Conservation (phyloP, 2,113 vertebrate species). For the Alligator mississippiensis region DNA sequence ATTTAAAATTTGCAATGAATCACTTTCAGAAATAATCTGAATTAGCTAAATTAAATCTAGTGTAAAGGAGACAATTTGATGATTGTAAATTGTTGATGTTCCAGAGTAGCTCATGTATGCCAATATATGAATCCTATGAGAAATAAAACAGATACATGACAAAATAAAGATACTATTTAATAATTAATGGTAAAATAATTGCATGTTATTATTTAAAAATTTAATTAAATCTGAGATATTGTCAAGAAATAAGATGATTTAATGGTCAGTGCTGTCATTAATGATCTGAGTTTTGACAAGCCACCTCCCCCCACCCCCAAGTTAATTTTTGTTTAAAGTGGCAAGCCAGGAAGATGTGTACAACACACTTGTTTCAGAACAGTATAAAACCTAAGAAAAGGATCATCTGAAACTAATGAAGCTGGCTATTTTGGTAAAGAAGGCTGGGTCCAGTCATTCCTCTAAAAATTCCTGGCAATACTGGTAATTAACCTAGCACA, state of each 20-base stretch:
- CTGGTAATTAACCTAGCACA: too few species aligned
- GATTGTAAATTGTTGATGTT: conserved; percentile 47
- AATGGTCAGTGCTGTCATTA: background rate
- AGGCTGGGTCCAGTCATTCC: too few species aligned
- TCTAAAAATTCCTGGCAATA: too few species aligned
- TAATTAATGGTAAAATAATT: conserved; percentile 17
- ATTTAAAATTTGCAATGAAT: conserved; percentile 64
- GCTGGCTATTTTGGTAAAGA: too few species aligned
- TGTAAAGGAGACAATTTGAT: conserved; percentile 61
- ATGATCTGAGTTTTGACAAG: background rate
- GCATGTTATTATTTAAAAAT: conserved; percentile 38
- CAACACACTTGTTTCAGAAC: too few species aligned
- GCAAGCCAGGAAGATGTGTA: too few species aligned
- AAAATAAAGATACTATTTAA: conserved; percentile 33
- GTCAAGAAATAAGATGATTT: conserved; percentile 20
- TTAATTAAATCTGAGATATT: conserved; percentile 22
- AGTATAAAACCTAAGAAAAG: too few species aligned
- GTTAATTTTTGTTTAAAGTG: too few species aligned
- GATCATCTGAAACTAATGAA: too few species aligned
- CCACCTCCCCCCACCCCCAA: too few species aligned
- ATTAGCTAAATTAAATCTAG: conserved; percentile 66
- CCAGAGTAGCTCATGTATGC: conserved; percentile 30
- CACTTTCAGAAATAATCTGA: conserved; percentile 67
- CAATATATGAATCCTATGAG: conserved; percentile 51
- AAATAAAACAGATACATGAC: conserved; percentile 56